These are phyloP conservation scores for Proctacanthus coquilletti DNA, from an alignment of 1,140 invertebrate species.

Conservation along the genomic window DNA sequence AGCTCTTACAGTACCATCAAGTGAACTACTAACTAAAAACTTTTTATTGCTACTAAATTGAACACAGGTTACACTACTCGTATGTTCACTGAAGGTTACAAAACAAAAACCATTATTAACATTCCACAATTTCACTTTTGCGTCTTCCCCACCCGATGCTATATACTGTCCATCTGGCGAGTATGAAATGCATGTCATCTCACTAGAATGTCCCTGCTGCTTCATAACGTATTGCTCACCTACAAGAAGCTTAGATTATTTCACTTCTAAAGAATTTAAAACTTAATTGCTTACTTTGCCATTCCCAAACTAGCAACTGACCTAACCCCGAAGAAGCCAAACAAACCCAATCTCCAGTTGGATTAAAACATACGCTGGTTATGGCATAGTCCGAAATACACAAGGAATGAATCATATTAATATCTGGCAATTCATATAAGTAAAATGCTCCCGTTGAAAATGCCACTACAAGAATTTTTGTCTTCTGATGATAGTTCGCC, in stretches of 20 bases:
- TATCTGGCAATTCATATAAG: constrained; percentile 84
- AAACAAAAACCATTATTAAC: constrained; percentile 80
- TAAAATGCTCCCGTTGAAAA: constrained; percentile 74
- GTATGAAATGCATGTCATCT: constrained; percentile 77
- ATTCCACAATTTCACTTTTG: constrained; percentile 95
- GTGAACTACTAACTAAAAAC: constrained; percentile 76
- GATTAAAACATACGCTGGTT: constrained; percentile 65
- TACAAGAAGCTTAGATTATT: constrained; percentile 11
- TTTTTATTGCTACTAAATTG: constrained; percentile 81
- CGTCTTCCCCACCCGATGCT: constrained; percentile 87
- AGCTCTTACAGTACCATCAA: constrained; percentile 91
- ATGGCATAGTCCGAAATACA: constrained; percentile 71
- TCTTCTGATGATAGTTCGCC: constrained; percentile 61
- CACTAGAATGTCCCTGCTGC: constrained; percentile 85
- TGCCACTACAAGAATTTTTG: constrained; percentile 63
- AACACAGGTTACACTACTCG: constrained; percentile 60
- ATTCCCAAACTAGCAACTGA: constrained; percentile 94
- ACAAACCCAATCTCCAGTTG: constrained; percentile 88
- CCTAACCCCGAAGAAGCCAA: constrained; percentile 70
- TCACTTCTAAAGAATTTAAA: not conserved
- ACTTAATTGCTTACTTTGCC: constrained; percentile 59
- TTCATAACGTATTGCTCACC: constrained; percentile 93
- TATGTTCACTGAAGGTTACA: constrained; percentile 87
- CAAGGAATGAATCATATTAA: constrained; percentile 81
- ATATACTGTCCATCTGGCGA: constrained; percentile 82